Base-by-base conservation (phyloP, 2,888 invertebrate genomes). In the Enchytraeus crypticus region DNA sequence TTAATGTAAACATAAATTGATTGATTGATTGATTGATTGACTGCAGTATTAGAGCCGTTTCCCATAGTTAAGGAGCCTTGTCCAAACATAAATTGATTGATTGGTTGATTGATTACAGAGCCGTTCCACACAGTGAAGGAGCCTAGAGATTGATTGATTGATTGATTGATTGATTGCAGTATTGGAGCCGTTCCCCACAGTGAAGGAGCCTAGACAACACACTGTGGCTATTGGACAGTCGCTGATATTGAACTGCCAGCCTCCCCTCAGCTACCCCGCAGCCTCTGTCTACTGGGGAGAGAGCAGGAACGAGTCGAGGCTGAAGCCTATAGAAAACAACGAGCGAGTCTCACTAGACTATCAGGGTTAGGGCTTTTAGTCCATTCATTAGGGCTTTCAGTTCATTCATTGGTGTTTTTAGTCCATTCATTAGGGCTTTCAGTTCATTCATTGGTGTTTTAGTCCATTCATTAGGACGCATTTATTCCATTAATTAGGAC, bases 221-320 rank as follows among this genome's bases (percentile, higher is more conserved):
- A 21, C 38, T 18, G 58, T 57, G 2, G 23, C 34, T 1, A 57
- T 66, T 0, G 66, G 66, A 21, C n/a, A 57, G 23, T 33, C 61
- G 23, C 59, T 66, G 5, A 29, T 30, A 1, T 60, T 66, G n/a
- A 43, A 29, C 30, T 66, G 66, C 47, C 32, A 53, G 8, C 66
- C 66, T 3, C 66, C 66, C 23, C 49, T 58, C 23, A 58, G 59
- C 46, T 62, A 66, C 59, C 66, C 66, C 11, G 23, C 43, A 18
- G 66, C 61, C 26, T 21, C 45, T n/a, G 51, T 64, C 29, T 66
- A 62, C 58, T 66, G 66, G 66, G 60, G 60, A 3, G 47, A 53
- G 23, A 51, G 46, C 46, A 51, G 43, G n/a, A 55, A 49, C 32
- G 54, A 59, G 11, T 54, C 47, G 21, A 59, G 55, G 38, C 49